Evolutionary conservation across 2,113 vertebrate species (phyloP), one percentile per base, ranked within the genome.

Genomic region (Anguilla rostrata): DNA sequence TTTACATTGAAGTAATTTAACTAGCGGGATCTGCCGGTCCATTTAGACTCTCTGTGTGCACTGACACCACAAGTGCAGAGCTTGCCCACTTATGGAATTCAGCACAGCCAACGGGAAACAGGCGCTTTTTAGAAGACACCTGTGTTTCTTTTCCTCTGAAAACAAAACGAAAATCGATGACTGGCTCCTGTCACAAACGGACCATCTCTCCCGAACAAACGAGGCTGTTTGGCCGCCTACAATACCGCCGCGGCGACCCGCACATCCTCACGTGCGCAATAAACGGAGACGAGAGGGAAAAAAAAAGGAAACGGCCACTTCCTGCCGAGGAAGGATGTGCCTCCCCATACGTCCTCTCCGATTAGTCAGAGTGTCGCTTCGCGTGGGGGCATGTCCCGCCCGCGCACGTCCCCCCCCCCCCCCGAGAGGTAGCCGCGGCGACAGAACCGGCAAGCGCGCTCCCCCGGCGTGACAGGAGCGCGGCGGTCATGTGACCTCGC

Each of bases 261-360:
- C 87, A 88, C 87, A 86, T 93, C 93, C 94, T 94, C 91, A 93
- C 92, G 92, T 53, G 9, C 14, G 14, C 90, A 15, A 90, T 88
- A 89, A 89, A 92, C 34, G 1, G 1, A 34, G 34, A 34, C 34
- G 34, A 94, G 91, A 93, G 90, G 94, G 89, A 93, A 86, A 90
- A 90, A 91, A 94, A 90, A 93, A 86, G 94, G 95, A 95, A 95
- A 90, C 95, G 95, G 94, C 88, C 93, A 88, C 93, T 95, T 95
- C 95, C 95, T 93, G 84, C 84, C 88, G 89, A 85, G 90, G 92
- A 94, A 91, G 90, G 91, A 95, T 93, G 90, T 90, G 92, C 93
- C 93, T 92, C 88, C 34, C 75, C 85, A 87, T 85, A 90, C 78
- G 80, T 95, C 94, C 94, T 94, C 91, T 88, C 90, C 92, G 92